Conservation (phyloP, 2,113 vertebrate species). For the Lamprologus tigripictilis region DNA sequence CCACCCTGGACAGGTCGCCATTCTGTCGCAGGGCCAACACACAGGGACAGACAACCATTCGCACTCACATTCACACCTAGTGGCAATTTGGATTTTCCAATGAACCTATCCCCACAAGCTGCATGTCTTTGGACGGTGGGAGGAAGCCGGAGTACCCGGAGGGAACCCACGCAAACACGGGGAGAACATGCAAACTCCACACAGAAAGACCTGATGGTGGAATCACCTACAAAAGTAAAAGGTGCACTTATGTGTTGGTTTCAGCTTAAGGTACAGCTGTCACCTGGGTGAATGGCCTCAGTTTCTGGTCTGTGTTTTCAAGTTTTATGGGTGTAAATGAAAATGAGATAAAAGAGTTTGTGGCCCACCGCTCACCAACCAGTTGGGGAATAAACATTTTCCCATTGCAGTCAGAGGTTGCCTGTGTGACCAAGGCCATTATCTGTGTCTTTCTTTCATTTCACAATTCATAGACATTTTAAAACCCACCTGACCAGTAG, state of each 20-base stretch:
- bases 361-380: not conserved
- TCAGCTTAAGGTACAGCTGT: not conserved
- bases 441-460: not conserved
- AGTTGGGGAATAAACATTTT: not conserved
- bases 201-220: too few species aligned
- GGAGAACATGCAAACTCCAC: too few species aligned
- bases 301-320: not conserved
- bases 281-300: not conserved
- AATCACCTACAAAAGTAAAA: not conserved
- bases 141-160: too few species aligned
- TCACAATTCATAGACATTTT: not conserved
- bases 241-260: not conserved
- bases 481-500: not conserved
- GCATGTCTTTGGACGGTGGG: too few species aligned
- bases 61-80: accelerated
- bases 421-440: not conserved
- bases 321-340: not conserved
- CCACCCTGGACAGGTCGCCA: too few species aligned
- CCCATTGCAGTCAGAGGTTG: not conserved
- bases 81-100: too few species aligned
- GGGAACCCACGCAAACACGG: too few species aligned
- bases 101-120: too few species aligned
- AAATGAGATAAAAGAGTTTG: not conserved
- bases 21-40: too few species aligned
- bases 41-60: too few species aligned